These are phyloP conservation scores for Cyclura pinguis DNA, from an alignment of 2,797 vertebrate genomes.

Conservation along the genomic window DNA sequence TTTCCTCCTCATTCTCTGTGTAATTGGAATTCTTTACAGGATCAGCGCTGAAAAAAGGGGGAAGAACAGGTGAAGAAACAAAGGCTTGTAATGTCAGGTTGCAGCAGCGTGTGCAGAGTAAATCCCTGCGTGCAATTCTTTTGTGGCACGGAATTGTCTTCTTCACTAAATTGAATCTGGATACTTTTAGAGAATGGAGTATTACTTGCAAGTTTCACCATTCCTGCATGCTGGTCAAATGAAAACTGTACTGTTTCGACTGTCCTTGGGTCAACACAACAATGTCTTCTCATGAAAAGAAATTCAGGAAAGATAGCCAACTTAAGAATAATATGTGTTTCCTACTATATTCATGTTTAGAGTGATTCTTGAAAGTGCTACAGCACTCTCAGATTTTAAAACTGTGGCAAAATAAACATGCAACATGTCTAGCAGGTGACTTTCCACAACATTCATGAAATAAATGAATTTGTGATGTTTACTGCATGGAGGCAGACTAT, in stretches of 20 bases:
- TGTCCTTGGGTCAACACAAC: background rate
- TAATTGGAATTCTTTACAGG: too few species aligned
- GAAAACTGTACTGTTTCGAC: too few species aligned
- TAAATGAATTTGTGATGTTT: background rate
- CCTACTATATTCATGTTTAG: background rate
- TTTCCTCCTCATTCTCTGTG: too few species aligned
- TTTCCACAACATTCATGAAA: background rate
- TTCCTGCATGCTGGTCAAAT: too few species aligned
- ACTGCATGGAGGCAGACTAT: background rate
- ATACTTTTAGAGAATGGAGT: background rate
- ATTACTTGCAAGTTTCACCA: too few species aligned
- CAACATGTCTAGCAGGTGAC: too few species aligned
- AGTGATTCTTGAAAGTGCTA: background rate
- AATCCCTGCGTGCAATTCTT: background rate
- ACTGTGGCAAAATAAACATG: background rate
- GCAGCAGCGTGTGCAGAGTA: too few species aligned
- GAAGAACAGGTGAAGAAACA: background rate
- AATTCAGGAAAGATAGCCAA: background rate
- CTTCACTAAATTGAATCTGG: background rate
- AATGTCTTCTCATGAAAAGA: background rate
- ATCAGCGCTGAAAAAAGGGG: too few species aligned
- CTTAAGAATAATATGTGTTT: background rate
- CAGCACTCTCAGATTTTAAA: background rate
- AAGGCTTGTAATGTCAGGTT: background rate
- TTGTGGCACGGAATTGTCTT: too few species aligned